Evolutionary conservation across 2,888 invertebrate genomes (phyloP).

Genomic region (Lithosia quadra): DNA sequence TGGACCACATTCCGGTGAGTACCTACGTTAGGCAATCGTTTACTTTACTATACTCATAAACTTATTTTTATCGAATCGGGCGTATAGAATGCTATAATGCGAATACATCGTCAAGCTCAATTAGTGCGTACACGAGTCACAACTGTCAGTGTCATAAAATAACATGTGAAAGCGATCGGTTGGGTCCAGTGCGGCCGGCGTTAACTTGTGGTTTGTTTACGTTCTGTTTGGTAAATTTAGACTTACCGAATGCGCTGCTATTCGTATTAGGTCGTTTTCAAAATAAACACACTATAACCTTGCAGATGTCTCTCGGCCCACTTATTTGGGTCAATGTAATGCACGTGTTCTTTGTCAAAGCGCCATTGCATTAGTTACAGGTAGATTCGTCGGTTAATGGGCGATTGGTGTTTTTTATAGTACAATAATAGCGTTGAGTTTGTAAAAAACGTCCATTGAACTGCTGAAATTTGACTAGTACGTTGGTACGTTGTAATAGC

Average conservation of each 20-base stretch:
- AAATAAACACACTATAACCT: slow-evolving; percentile 83
- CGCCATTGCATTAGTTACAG: slow-evolving; percentile 57
- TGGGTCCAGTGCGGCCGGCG: slow-evolving; percentile 62
- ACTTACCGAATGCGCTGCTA: slow-evolving; percentile 76
- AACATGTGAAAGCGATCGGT: slow-evolving; percentile 71
- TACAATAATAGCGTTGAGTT: slow-evolving; percentile 37
- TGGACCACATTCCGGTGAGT: slow-evolving; percentile 84
- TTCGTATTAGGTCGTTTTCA: slow-evolving; percentile 84
- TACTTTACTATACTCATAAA: slow-evolving; percentile 66
- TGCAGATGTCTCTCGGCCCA: slow-evolving; percentile 77
- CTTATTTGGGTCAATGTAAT: slow-evolving; percentile 85
- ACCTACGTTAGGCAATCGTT: slow-evolving; percentile 35
- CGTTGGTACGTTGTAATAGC: neutral
- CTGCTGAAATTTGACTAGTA: slow-evolving; percentile 23
- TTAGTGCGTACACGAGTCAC: slow-evolving; percentile 66
- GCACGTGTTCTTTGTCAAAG: slow-evolving; percentile 78
- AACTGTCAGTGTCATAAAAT: slow-evolving; percentile 70
- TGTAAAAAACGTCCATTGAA: slow-evolving; percentile 28
- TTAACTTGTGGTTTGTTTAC: slow-evolving; percentile 82
- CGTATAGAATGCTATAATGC: slow-evolving; percentile 59
- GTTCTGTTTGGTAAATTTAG: slow-evolving; percentile 83
- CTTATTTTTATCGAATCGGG: slow-evolving; percentile 72
- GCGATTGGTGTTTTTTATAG: slow-evolving; percentile 39
- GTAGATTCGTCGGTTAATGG: slow-evolving; percentile 50
- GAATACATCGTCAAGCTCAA: slow-evolving; percentile 70